These are phyloP conservation scores for Pinna nobilis DNA, from an alignment of 1,140 invertebrate genomes.

Conservation along the genomic window DNA sequence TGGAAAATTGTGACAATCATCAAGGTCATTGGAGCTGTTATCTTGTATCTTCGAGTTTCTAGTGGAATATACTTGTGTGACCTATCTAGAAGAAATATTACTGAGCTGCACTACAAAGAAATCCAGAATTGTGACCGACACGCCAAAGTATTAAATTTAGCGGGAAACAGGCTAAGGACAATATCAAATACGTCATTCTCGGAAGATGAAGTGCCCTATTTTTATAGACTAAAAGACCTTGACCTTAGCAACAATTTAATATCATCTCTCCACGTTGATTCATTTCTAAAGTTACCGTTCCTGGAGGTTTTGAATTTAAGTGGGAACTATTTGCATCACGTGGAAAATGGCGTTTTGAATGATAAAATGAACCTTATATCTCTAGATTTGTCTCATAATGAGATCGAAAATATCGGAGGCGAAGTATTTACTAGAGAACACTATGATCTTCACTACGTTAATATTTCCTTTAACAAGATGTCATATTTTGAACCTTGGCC, in stretches of 20 bases:
- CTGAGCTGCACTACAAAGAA: too few species aligned
- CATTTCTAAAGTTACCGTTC: constrained; percentile 11
- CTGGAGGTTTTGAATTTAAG: constrained; percentile 17
- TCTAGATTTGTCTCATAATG: constrained; percentile 28
- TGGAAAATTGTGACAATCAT: too few species aligned
- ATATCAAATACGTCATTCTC: not conserved
- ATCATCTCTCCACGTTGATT: not conserved
- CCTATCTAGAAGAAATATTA: too few species aligned
- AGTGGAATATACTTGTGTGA: too few species aligned
- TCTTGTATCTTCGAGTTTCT: too few species aligned
- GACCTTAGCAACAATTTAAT: constrained; percentile 24
- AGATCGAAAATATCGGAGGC: constrained; percentile 20
- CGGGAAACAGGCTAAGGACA: constrained; percentile 10
- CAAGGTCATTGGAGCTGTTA: too few species aligned
- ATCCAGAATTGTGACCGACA: too few species aligned
- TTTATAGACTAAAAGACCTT: constrained; percentile 3
- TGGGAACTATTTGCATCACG: constrained; percentile 4
- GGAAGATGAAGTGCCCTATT: not conserved
- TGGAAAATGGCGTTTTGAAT: constrained; percentile 17
- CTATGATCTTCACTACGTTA: not conserved
- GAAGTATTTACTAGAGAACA: constrained; percentile 16
- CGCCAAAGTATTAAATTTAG: not conserved
- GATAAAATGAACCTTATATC: not conserved
- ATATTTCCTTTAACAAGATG: constrained; percentile 26
- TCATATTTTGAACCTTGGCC: constrained; percentile 35